A percentile compares a stretch with the other conserved stretches of the same genome.
Evolutionary conservation across 1,140 invertebrate species (phyloP).

Genomic region (Trissolcus basalis): DNA sequence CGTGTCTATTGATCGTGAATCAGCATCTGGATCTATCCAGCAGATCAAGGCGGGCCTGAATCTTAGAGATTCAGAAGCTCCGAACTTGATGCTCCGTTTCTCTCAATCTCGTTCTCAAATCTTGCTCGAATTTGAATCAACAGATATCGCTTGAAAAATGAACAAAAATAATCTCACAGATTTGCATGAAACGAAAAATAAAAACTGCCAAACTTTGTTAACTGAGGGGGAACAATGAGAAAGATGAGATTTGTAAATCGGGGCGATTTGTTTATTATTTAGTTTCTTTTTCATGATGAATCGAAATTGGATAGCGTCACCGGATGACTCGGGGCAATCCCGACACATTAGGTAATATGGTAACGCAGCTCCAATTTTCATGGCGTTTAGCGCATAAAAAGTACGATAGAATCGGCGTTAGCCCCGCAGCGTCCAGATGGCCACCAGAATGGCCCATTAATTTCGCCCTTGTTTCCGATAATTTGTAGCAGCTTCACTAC

Average conservation of each 20-base stretch:
- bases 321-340: slow-evolving; percentile 31
- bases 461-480: slow-evolving; percentile 73
- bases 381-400: slow-evolving; percentile 65
- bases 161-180: background rate
- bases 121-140: too few relatives aligned
- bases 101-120: background rate
- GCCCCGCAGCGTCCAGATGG: slow-evolving; percentile 67
- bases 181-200: too few relatives aligned
- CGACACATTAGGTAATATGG: slow-evolving; percentile 49
- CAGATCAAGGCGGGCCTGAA: slow-evolving; percentile 11
- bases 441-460: slow-evolving; percentile 66
- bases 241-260: background rate
- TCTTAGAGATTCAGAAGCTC: slow-evolving; percentile 20
- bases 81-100: background rate
- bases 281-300: too few relatives aligned
- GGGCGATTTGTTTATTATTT: too few relatives aligned
- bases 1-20: slow-evolving; percentile 61
- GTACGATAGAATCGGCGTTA: slow-evolving; percentile 64
- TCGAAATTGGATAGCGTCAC: slow-evolving; percentile 36
- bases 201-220: too few relatives aligned
- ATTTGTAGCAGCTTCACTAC: slow-evolving; percentile 68
- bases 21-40: slow-evolving; percentile 65
- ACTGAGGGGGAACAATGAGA: too few relatives aligned
- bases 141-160: background rate
- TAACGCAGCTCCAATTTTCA: slow-evolving; percentile 56